Percentiles rank a stretch among this genome's conserved stretches.
phyloP scores from a whole-genome alignment of 2,888 invertebrate genomes.

The Sepiola atlantica region DNA sequence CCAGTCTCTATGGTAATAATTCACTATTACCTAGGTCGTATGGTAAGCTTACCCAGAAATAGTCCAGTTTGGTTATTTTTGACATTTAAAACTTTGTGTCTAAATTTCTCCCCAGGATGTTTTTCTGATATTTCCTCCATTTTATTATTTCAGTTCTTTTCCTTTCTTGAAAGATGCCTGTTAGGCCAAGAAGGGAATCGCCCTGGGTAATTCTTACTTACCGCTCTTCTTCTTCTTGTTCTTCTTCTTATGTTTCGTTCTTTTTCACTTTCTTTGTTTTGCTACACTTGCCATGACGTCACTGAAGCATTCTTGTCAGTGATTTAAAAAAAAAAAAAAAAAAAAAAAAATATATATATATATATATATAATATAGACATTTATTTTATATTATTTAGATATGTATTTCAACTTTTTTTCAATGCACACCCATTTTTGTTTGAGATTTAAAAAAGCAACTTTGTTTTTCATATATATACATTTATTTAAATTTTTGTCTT shows the following conservation, averaged over 20 bases:
- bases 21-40: no score
- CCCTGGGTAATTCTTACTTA: conserved; percentile 10
- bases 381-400: neutral
- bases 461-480: neutral
- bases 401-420: neutral
- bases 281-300: neutral
- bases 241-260: no score
- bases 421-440: neutral
- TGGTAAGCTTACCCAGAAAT: no score
- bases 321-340: neutral
- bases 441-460: neutral
- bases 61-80: no score
- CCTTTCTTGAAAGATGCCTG: conserved; percentile 22
- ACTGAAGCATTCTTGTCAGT: neutral
- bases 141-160: conserved; percentile 32
- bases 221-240: neutral
- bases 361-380: neutral
- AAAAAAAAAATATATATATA: no score
- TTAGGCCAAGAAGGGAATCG: neutral
- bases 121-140: neutral
- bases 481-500: neutral
- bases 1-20: no score
- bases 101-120: neutral
- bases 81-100: neutral
- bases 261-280: neutral